Evolutionary conservation across 2,113 vertebrate genomes (phyloP), one percentile per base, ranked within the genome.

Genomic region (Cettia cetti): DNA sequence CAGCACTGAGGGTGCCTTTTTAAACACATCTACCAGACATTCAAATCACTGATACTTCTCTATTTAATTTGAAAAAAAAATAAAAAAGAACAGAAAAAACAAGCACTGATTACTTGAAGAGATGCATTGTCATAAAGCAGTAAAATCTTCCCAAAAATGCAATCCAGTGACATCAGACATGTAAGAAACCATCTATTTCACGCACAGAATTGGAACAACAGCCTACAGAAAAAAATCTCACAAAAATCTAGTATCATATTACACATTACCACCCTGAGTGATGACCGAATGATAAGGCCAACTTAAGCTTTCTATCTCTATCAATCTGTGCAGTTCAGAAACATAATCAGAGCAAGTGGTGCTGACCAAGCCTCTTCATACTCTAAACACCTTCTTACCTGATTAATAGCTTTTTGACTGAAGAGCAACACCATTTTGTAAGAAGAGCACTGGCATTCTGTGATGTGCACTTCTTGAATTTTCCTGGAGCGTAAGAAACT

Each of bases 101-200:
- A 75, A 82, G 23, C 17, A 42, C 68, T 2, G 13, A 63, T 64
- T 95, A 66, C 54, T 26, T 63, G 68, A 95, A 94, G 28, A 87
- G 59, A 24, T 31, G 27, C 13, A 53, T 33, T 59, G 57, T 37
- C 31, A 28, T 19, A 85, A 54, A 66, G 61, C 39, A 77, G 87
- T 53, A 93, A 95, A 85, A 78, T 16, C 94, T 89, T 90, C 45
- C 45, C 92, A 57, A 37, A 94, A 94, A 89, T 35, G 10, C 52
- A 92, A 54, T 71, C 69, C 31, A 74, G 17, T 76, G 82, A 92
- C 54, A 91, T 8, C 33, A 70, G 54, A 42, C 82, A 96, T 45
- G 81, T 61, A 94, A 72, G 64, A 50, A 86, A 85, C 31, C 82
- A 91, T 68, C 39, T 28, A 82, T 50, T 90, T 87, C 59, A 94